Evolutionary conservation across 2,797 vertebrate species (phyloP).

Genomic region (Enoplosus armatus): DNA sequence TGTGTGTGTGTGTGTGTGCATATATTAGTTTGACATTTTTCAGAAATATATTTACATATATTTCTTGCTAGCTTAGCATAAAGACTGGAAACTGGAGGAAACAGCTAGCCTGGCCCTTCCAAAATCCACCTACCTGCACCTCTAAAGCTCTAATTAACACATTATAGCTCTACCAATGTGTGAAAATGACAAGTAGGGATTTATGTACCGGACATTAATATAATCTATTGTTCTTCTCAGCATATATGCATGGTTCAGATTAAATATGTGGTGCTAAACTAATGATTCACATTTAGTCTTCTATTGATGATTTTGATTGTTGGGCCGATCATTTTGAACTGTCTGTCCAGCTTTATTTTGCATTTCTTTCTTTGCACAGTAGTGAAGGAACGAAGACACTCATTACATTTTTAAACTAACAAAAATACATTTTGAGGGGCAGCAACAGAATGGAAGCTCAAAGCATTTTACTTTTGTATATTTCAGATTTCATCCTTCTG

Average conservation of each 20-base stretch:
- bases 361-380: too few relatives aligned
- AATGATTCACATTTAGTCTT: neutral
- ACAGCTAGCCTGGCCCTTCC: neutral
- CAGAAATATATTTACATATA: too few relatives aligned
- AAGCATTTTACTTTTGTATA: neutral
- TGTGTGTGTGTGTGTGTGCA: too few relatives aligned
- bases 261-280: neutral
- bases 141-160: neutral
- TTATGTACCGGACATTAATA: neutral
- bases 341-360: neutral
- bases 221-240: neutral
- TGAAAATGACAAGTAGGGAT: neutral
- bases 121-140: neutral
- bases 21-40: too few relatives aligned
- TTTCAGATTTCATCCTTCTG: neutral
- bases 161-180: too few relatives aligned
- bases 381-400: too few relatives aligned
- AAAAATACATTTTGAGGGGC: slow-evolving; percentile 6
- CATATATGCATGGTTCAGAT: neutral
- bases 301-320: neutral
- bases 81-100: neutral
- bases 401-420: neutral
- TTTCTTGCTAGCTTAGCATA: neutral
- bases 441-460: neutral
- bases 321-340: neutral